These are phyloP conservation scores for Acanthis flammea DNA, from an alignment of 2,797 vertebrate genomes.

Conservation along the genomic window DNA sequence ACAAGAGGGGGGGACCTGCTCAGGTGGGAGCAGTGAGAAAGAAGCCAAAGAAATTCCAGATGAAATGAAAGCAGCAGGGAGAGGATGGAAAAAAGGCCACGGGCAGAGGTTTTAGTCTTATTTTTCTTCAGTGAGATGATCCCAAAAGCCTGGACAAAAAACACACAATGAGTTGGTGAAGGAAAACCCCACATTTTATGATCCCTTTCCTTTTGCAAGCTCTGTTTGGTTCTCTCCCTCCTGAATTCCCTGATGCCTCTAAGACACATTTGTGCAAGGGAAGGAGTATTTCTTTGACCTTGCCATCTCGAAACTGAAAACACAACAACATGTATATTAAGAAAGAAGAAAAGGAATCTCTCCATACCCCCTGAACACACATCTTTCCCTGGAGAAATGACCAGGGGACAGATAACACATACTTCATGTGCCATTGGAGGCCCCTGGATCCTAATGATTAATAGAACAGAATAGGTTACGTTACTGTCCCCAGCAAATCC, in stretches of 20 bases:
- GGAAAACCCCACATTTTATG: not conserved
- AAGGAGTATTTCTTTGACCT: constrained; percentile 57
- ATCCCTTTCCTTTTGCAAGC: not conserved
- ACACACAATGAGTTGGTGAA: not conserved
- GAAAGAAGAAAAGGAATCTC: constrained; percentile 44
- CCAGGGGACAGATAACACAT: constrained; percentile 1
- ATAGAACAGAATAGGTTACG: not conserved
- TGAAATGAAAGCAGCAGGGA: not conserved
- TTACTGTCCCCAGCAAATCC: constrained; percentile 9
- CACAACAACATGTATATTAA: constrained; percentile 53
- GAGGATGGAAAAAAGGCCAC: not conserved
- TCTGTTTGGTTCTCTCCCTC: not conserved
- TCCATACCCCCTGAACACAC: not conserved
- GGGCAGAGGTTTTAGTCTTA: not conserved
- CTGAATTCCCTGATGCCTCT: constrained; percentile 4
- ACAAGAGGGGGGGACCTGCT: not conserved
- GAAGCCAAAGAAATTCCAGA: not conserved
- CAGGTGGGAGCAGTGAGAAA: rapidly evolving
- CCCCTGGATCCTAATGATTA: constrained; percentile 12
- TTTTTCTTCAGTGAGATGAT: not conserved
- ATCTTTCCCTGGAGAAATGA: constrained; percentile 27
- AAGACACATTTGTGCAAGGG: constrained; percentile 43
- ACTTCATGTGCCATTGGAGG: constrained; percentile 31
- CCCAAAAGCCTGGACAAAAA: not conserved
- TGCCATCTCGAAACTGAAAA: constrained; percentile 41